phyloP scores from a whole-genome alignment of 2,888 invertebrate species.

The Caenorhabditis afra region DNA sequence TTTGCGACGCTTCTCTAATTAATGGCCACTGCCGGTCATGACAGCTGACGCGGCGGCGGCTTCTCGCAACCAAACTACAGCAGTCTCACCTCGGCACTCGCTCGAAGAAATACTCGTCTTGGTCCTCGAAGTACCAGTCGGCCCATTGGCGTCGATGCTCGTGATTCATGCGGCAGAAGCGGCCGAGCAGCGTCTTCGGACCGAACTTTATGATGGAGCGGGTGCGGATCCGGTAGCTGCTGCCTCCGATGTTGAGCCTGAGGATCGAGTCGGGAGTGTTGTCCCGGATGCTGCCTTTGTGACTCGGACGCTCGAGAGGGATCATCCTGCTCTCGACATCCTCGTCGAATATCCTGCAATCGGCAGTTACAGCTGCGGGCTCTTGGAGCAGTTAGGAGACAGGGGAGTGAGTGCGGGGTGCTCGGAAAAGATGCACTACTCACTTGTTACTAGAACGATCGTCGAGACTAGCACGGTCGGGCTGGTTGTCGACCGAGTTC shows the following conservation, averaged over 20 bases:
- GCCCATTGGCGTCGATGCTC: conserved; percentile 79
- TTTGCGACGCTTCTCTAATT: conserved; percentile 11
- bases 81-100: conserved; percentile 74
- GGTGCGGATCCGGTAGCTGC: conserved; percentile 77
- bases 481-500: conserved; percentile 48
- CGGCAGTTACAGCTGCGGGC: background rate
- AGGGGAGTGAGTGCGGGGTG: conserved; percentile 2
- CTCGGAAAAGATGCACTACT: conserved; percentile 1
- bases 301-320: conserved; percentile 66
- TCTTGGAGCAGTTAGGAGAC: too few species aligned
- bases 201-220: conserved; percentile 77
- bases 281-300: conserved; percentile 66
- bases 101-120: conserved; percentile 79
- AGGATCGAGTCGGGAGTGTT: conserved; percentile 74
- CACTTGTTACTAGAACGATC: conserved; percentile 54
- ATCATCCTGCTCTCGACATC: conserved; percentile 72
- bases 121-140: conserved; percentile 78
- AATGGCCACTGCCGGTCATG: conserved; percentile 18
- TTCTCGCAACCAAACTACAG: conserved; percentile 34
- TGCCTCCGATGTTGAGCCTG: conserved; percentile 79
- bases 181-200: conserved; percentile 73
- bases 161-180: conserved; percentile 78
- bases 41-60: conserved; percentile 23
- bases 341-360: conserved; percentile 61
- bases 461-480: conserved; percentile 52